phyloP scores from a whole-genome alignment of 1,140 invertebrate genomes.

The Hypothenemus hampei region DNA sequence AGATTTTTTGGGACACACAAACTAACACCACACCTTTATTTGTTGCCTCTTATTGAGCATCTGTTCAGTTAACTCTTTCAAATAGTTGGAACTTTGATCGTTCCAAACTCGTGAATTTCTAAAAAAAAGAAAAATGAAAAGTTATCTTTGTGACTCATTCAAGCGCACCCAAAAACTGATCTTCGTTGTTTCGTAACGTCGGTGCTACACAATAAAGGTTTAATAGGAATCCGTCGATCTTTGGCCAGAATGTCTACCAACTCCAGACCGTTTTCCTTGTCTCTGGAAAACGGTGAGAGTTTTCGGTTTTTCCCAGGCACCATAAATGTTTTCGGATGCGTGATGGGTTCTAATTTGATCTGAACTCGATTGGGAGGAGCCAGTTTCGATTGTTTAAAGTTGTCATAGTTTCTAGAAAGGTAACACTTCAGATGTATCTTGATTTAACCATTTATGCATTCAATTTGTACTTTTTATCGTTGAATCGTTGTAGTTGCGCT shows the following conservation, averaged over 20 bases:
- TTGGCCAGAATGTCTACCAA: slow-evolving; percentile 62
- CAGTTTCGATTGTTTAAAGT: slow-evolving; percentile 27
- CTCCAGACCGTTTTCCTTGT: slow-evolving; percentile 58
- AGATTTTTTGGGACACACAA: neutral
- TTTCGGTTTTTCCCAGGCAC: slow-evolving; percentile 40
- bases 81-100: slow-evolving; percentile 30
- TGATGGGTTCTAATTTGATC: slow-evolving; percentile 29
- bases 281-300: slow-evolving; percentile 48
- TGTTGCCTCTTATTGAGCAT: slow-evolving; percentile 37
- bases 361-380: slow-evolving; percentile 26
- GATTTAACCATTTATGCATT: neutral
- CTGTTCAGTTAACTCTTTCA: slow-evolving; percentile 40
- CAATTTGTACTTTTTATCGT: slow-evolving; percentile 16
- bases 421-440: neutral
- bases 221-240: slow-evolving; percentile 45
- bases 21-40: slow-evolving; percentile 28
- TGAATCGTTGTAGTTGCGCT: slow-evolving; percentile 12
- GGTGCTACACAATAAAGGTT: slow-evolving; percentile 50
- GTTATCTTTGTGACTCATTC: neutral
- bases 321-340: slow-evolving; percentile 22
- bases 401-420: slow-evolving; percentile 23
- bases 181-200: slow-evolving; percentile 52
- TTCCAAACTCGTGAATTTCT: slow-evolving; percentile 30
- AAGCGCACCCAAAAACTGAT: slow-evolving; percentile 4
- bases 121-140: slow-evolving; percentile 13